Conservation (phyloP, 2,113 vertebrate species). For the Nothobranchius furzeri region DNA sequence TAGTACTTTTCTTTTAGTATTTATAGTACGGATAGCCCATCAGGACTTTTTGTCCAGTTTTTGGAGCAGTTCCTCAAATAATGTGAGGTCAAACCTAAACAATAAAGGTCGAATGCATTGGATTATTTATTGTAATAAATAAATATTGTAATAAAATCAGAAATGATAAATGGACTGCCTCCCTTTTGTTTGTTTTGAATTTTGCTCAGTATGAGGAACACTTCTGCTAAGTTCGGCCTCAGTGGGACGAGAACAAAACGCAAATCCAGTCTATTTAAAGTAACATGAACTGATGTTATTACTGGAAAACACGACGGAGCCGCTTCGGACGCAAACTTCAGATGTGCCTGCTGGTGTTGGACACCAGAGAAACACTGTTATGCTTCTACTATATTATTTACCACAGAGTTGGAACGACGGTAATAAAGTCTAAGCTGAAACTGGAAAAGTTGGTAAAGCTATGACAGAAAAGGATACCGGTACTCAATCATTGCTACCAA, state of each 20-base stretch:
- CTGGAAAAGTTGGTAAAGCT: constrained; percentile 6
- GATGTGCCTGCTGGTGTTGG: neutral
- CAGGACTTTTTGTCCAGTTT: too few species aligned
- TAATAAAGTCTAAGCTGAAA: neutral
- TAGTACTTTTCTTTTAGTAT: too few species aligned
- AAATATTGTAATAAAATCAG: too few species aligned
- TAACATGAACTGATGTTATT: neutral
- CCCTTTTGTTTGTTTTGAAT: too few species aligned
- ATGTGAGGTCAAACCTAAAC: too few species aligned
- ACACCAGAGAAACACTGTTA: neutral
- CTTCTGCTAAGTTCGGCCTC: neutral
- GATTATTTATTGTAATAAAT: too few species aligned
- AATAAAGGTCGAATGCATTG: too few species aligned
- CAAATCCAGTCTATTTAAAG: neutral
- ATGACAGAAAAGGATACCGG: constrained; percentile 22
- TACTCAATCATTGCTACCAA: constrained; percentile 55
- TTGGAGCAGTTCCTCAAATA: too few species aligned
- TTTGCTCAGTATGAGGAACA: too few species aligned
- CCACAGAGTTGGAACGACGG: too few species aligned
- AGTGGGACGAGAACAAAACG: neutral
- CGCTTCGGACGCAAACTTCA: neutral
- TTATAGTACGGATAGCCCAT: too few species aligned
- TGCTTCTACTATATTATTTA: neutral
- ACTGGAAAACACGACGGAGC: neutral
- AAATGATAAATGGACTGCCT: too few species aligned